These are phyloP conservation scores for Xiphorhynchus erythropygius DNA, from an alignment of 2,797 vertebrate genomes.

Conservation along the genomic window DNA sequence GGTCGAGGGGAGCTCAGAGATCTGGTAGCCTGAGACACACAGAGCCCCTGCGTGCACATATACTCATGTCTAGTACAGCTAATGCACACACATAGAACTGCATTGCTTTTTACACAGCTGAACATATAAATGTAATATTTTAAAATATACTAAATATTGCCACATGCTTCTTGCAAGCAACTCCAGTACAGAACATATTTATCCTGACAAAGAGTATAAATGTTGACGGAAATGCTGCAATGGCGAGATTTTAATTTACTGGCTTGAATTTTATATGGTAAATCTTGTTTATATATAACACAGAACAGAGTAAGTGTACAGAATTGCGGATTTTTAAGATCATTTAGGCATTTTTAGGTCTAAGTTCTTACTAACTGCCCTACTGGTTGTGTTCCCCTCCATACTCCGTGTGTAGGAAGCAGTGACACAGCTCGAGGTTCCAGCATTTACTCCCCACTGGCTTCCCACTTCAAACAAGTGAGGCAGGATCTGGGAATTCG, in stretches of 20 bases:
- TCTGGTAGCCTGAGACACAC: neutral
- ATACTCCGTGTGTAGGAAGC: neutral
- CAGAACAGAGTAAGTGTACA: neutral
- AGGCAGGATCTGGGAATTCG: neutral
- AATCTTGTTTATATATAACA: neutral
- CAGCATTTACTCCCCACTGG: neutral
- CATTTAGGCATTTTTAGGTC: neutral
- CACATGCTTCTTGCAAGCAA: neutral
- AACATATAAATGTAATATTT: neutral
- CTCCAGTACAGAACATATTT: neutral
- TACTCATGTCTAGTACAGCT: neutral
- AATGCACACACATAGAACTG: neutral
- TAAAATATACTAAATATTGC: neutral
- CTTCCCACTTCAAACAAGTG: neutral
- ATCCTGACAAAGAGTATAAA: neutral
- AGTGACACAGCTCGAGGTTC: neutral
- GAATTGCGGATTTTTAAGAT: neutral
- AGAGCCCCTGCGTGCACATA: too few species aligned
- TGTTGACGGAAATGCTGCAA: neutral
- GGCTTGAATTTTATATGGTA: neutral
- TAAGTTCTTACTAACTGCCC: neutral
- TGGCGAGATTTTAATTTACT: neutral
- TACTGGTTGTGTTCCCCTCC: neutral
- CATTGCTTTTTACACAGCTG: neutral
- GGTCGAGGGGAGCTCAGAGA: neutral